Percentiles rank a stretch among this genome's conserved stretches.
Conservation (phyloP, 2,113 vertebrate species). For the Stomatorhinus ivindoensis region DNA sequence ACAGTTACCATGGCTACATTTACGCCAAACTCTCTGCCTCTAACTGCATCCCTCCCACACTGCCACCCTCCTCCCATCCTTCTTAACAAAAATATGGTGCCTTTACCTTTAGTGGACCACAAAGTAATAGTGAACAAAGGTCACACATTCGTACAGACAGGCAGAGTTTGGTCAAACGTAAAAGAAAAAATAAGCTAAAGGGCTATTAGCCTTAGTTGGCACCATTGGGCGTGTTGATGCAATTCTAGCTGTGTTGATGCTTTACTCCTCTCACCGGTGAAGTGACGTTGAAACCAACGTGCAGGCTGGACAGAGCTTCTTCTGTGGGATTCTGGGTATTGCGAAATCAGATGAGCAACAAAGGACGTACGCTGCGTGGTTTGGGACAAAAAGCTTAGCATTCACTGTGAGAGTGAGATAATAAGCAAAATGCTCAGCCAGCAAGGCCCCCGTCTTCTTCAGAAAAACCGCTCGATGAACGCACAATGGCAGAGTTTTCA, state of each 20-base stretch:
- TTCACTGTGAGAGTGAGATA: neutral
- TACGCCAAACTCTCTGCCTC: constrained; percentile 20
- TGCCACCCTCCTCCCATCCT: neutral
- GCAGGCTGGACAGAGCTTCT: neutral
- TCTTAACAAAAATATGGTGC: neutral
- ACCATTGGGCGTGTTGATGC: neutral
- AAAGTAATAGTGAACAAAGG: neutral
- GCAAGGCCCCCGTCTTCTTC: neutral
- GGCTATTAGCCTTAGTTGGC: neutral
- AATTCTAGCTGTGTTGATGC: neutral
- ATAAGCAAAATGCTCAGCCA: neutral
- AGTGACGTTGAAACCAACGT: neutral
- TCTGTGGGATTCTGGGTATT: neutral
- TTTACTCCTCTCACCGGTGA: neutral
- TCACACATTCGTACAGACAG: neutral
- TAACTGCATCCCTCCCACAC: constrained; percentile 18
- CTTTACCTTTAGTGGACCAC: neutral
- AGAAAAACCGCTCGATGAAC: neutral
- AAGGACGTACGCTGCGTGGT: neutral
- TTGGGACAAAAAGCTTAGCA: neutral
- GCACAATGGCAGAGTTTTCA: neutral
- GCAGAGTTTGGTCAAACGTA: neutral
- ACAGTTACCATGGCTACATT: constrained; percentile 18
- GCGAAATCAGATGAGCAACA: neutral
- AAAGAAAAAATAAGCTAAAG: neutral